Evolutionary conservation across 1,140 invertebrate species (phyloP).

Genomic region (Hylaeus anthracinus): DNA sequence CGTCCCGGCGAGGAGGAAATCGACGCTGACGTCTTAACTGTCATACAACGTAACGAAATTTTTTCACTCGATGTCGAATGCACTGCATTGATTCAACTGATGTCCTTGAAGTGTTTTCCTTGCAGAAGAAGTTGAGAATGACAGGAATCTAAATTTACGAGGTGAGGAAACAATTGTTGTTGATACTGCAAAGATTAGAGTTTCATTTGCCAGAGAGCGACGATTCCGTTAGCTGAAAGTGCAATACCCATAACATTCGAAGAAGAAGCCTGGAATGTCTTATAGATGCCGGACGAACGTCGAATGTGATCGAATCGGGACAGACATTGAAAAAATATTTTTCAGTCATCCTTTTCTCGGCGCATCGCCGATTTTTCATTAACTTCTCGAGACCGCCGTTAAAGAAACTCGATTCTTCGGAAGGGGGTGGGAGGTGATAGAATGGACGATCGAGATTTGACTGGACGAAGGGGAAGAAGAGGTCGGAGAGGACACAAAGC

Average conservation of each 20-base stretch:
- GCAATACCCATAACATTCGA: too few species aligned
- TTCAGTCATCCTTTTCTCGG: constrained; percentile 2
- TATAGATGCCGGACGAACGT: not conserved
- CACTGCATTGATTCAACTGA: too few species aligned
- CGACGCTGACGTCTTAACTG: constrained; percentile 16
- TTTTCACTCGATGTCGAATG: not conserved
- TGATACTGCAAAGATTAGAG: too few species aligned
- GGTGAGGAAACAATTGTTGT: too few species aligned
- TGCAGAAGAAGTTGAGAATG: too few species aligned
- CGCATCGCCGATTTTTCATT: constrained; percentile 53
- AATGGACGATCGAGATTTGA: constrained; percentile 65
- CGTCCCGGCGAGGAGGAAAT: not conserved
- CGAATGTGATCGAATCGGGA: not conserved
- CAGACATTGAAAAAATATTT: not conserved
- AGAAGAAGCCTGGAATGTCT: too few species aligned
- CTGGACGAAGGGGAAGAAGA: constrained; percentile 61
- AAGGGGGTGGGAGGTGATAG: constrained; percentile 6
- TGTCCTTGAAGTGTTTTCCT: too few species aligned
- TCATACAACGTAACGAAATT: not conserved
- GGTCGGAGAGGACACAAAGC: constrained; percentile 77
- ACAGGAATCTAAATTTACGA: too few species aligned
- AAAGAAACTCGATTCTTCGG: constrained; percentile 47
- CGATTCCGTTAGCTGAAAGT: too few species aligned
- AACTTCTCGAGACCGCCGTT: constrained; percentile 35
- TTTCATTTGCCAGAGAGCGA: too few species aligned